These are phyloP conservation scores for Pseudomyrmex flavicornis DNA, from an alignment of 1,140 invertebrate genomes.

Conservation along the genomic window DNA sequence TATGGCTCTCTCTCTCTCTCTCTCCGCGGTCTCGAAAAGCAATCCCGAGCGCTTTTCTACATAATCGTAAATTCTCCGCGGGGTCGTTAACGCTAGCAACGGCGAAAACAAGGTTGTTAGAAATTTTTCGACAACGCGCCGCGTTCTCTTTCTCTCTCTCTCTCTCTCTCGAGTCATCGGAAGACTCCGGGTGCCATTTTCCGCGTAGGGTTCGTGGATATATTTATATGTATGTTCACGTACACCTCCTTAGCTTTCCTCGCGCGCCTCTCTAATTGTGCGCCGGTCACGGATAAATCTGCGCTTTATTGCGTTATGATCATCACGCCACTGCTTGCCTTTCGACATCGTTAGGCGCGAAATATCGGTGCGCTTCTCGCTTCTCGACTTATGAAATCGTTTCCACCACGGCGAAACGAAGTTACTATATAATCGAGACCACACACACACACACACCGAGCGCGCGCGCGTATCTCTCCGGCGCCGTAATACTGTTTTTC, in stretches of 20 bases:
- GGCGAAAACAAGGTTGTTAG: conserved; percentile 5
- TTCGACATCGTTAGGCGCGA: conserved; percentile 26
- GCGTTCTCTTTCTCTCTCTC: neutral
- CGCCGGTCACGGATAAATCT: conserved; percentile 1
- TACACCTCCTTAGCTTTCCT: conserved; percentile 7
- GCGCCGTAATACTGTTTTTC: neutral
- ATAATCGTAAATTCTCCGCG: conserved; percentile 65
- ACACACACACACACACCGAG: neutral
- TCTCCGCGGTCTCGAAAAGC: conserved; percentile 33
- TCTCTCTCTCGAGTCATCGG: no score
- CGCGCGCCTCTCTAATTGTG: conserved; percentile 15
- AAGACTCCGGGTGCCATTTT: no score
- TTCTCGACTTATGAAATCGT: conserved; percentile 19
- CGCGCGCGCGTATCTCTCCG: neutral
- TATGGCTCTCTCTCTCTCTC: no score
- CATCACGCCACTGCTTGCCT: neutral
- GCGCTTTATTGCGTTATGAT: conserved; percentile 13
- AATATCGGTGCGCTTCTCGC: conserved; percentile 1
- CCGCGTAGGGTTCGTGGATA: no score
- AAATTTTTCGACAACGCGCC: neutral
- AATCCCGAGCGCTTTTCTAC: conserved; percentile 38
- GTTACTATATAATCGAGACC: conserved; percentile 38
- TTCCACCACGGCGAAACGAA: neutral
- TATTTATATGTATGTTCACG: no score
- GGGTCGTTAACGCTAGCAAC: conserved; percentile 52